Conservation (phyloP, 2,113 vertebrate genomes). For the Geothlypis trichas region DNA sequence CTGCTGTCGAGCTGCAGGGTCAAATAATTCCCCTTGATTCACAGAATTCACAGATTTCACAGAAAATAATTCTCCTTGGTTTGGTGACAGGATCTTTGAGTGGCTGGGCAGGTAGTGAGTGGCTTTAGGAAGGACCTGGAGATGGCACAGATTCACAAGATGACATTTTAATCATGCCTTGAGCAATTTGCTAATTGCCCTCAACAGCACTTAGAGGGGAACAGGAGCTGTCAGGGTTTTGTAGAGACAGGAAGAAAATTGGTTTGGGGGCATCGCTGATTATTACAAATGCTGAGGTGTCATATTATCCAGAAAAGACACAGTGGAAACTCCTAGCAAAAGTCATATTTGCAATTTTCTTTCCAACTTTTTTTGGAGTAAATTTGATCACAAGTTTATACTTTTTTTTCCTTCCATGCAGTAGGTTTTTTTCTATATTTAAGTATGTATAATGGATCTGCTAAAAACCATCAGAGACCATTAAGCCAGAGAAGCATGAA, state of each 20-base stretch:
- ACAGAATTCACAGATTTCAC: background rate
- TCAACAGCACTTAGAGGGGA: slow-evolving; percentile 54
- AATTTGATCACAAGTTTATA: slow-evolving; percentile 60
- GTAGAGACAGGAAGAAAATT: slow-evolving; percentile 46
- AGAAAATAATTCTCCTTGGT: background rate
- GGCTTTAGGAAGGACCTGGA: background rate
- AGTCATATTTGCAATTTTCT: slow-evolving; percentile 52
- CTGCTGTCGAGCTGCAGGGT: background rate
- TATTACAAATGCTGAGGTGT: slow-evolving; percentile 8
- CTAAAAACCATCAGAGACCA: slow-evolving; percentile 63
- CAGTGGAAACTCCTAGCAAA: slow-evolving; percentile 15
- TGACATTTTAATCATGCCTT: slow-evolving; percentile 65
- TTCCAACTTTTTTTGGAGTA: slow-evolving; percentile 56
- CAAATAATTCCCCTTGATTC: background rate
- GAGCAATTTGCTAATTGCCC: slow-evolving; percentile 69
- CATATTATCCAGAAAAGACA: slow-evolving; percentile 44
- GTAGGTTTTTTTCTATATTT: slow-evolving; percentile 49
- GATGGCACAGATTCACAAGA: slow-evolving; percentile 34
- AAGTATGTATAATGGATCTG: slow-evolving; percentile 63
- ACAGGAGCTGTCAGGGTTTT: slow-evolving; percentile 18
- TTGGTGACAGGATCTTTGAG: background rate
- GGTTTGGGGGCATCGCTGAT: slow-evolving; percentile 23
- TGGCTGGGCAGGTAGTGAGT: background rate
- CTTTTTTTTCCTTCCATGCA: background rate
- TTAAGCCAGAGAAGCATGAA: slow-evolving; percentile 76